phyloP scores from a whole-genome alignment of 2,888 invertebrate species.

The Nasonia oneida region DNA sequence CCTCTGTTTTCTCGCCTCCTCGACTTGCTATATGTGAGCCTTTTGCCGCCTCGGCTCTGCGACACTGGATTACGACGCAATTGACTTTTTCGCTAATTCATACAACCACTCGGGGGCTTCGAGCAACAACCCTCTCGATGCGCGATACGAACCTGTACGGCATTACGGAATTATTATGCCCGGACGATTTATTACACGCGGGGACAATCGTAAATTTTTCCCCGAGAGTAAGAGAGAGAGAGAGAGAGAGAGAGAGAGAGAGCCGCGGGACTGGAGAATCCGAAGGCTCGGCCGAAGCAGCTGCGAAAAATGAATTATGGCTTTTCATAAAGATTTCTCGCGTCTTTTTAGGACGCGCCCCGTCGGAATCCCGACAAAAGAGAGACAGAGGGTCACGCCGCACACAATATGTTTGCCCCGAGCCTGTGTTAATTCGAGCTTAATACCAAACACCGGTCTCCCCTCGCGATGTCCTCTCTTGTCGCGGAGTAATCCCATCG shows the following conservation, averaged over 20 bases:
- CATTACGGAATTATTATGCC: slow-evolving; percentile 30
- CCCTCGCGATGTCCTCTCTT: background rate
- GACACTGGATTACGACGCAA: background rate
- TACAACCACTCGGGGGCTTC: background rate
- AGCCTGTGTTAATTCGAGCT: slow-evolving; percentile 56
- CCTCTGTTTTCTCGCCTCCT: slow-evolving; percentile 22
- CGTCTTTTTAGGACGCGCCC: slow-evolving; percentile 37
- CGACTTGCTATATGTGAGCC: background rate
- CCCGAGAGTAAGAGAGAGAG: background rate
- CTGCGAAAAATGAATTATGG: slow-evolving; percentile 62
- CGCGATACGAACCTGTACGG: background rate
- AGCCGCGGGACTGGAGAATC: slow-evolving; percentile 32
- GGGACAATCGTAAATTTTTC: slow-evolving; percentile 49
- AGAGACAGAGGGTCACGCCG: slow-evolving; percentile 19
- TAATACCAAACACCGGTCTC: slow-evolving; percentile 41
- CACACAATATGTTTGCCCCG: slow-evolving; percentile 47
- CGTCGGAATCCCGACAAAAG: slow-evolving; percentile 31
- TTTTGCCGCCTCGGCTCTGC: background rate
- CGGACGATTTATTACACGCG: slow-evolving; percentile 42
- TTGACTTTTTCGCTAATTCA: background rate
- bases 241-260: background rate
- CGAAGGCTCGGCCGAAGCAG: slow-evolving; percentile 51
- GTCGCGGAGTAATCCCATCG: slow-evolving; percentile 29
- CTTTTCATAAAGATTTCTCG: slow-evolving; percentile 62
- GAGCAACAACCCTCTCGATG: background rate